These are phyloP conservation scores for Sinopyrophorus schimmeli DNA, from an alignment of 2,888 invertebrate genomes.

Conservation along the genomic window DNA sequence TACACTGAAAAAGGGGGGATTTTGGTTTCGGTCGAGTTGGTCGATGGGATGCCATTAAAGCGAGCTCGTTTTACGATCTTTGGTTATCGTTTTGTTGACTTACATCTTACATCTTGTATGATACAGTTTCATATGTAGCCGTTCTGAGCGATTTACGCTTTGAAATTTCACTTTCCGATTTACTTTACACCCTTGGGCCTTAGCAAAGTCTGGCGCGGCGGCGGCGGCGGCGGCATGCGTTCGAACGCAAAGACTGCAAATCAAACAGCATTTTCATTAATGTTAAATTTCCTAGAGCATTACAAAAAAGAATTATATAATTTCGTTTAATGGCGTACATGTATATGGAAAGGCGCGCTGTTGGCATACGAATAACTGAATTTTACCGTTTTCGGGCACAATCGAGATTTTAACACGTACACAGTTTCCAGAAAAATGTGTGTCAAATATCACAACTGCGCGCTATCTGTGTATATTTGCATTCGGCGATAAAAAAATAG, in stretches of 20 bases:
- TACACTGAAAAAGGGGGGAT: too few species aligned
- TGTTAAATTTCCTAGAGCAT: constrained; percentile 4
- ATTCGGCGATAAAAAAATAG: too few species aligned
- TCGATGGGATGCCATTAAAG: constrained; percentile 4
- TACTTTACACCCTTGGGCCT: constrained; percentile 24
- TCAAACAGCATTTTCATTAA: constrained; percentile 2
- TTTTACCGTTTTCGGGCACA: constrained; percentile 1
- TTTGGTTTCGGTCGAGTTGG: constrained; percentile 1
- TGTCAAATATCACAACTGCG: too few species aligned
- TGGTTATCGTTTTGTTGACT: constrained; percentile 16
- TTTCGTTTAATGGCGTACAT: constrained; percentile 3
- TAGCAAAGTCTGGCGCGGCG: constrained; percentile 1
- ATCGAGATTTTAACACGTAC: not conserved
- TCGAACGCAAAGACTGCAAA: not conserved
- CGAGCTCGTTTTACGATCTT: constrained; percentile 14
- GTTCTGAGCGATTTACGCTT: constrained; percentile 18
- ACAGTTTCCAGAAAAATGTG: not conserved
- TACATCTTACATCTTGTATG: not conserved
- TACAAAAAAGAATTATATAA: constrained; percentile 7
- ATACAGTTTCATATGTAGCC: constrained; percentile 13
- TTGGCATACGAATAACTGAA: too few species aligned
- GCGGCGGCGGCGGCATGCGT: not conserved
- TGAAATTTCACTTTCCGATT: constrained; percentile 26
- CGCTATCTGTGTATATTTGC: too few species aligned
- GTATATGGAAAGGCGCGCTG: too few species aligned